These are phyloP conservation scores for Alloplasta piceator DNA, from an alignment of 2,888 invertebrate species.

Conservation along the genomic window DNA sequence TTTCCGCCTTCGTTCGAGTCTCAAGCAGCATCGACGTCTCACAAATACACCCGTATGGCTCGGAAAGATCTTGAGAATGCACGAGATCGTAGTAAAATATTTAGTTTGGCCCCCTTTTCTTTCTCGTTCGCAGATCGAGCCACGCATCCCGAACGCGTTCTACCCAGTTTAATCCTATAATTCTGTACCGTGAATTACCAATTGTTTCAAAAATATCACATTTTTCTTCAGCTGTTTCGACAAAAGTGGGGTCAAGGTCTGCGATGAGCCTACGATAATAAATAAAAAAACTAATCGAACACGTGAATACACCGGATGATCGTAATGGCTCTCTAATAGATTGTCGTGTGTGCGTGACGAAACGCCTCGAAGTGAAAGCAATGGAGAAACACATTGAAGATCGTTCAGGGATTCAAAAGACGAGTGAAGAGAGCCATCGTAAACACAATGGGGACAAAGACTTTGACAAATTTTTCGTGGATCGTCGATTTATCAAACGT, in stretches of 20 bases:
- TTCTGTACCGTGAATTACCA: neutral
- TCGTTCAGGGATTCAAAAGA: slow-evolving; percentile 38
- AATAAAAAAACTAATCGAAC: slow-evolving; percentile 30
- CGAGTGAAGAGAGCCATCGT: neutral
- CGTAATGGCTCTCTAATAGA: slow-evolving; percentile 56
- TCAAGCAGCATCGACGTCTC: slow-evolving; percentile 74
- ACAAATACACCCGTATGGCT: slow-evolving; percentile 61
- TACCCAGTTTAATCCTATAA: slow-evolving; percentile 17
- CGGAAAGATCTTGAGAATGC: slow-evolving; percentile 29
- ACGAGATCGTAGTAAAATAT: slow-evolving; percentile 49
- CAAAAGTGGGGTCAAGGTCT: neutral
- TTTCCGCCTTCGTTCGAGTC: slow-evolving; percentile 50
- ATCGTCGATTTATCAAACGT: slow-evolving; percentile 78
- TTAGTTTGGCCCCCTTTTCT: slow-evolving; percentile 30
- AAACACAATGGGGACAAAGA: slow-evolving; percentile 47
- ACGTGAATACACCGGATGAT: slow-evolving; percentile 1
- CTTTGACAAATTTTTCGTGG: slow-evolving; percentile 79
- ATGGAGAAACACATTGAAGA: slow-evolving; percentile 15
- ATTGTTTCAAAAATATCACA: neutral
- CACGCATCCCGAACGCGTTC: slow-evolving; percentile 14
- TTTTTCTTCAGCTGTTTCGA: neutral
- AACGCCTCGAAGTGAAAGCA: slow-evolving; percentile 10
- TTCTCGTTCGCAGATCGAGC: neutral
- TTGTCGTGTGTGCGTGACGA: slow-evolving; percentile 34
- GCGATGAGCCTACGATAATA: neutral